Percentiles rank a stretch among this genome's conserved stretches.
phyloP scores from a whole-genome alignment of 2,888 invertebrate genomes.

The Acanthosepion esculentum region DNA sequence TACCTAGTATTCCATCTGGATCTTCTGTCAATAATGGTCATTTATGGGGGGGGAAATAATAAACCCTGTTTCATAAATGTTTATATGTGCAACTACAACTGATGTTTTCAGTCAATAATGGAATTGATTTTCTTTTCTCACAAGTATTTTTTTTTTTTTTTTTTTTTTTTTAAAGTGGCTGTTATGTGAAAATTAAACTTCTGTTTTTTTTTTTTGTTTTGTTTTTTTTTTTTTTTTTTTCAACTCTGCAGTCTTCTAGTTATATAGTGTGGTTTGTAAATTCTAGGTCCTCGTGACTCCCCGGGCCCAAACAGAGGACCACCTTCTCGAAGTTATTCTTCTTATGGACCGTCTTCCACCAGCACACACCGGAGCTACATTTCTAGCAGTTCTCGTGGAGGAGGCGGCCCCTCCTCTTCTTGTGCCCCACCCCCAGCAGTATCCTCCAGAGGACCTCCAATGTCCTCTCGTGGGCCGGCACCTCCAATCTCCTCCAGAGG shows the following conservation, averaged over 20 bases:
- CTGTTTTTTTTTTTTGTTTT: background rate
- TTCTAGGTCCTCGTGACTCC: conserved; percentile 45
- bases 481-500: background rate
- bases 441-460: conserved; percentile 40
- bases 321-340: conserved; percentile 46
- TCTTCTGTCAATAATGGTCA: background rate
- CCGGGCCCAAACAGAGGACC: conserved; percentile 46
- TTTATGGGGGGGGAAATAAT: background rate
- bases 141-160: background rate
- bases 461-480: conserved; percentile 24
- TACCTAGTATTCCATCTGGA: background rate
- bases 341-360: conserved; percentile 44
- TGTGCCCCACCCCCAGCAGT: background rate
- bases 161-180: background rate
- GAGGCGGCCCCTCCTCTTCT: conserved; percentile 14
- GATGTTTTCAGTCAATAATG: background rate
- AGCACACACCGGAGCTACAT: conserved; percentile 40
- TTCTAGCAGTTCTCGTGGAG: conserved; percentile 48
- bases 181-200: background rate
- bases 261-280: conserved; percentile 38
- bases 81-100: no score
- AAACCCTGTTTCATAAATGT: background rate
- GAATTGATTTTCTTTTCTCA: conserved; percentile 16
- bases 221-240: background rate
- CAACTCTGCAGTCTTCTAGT: conserved; percentile 16